A percentile compares a stretch with the other conserved stretches of the same genome.
phyloP scores from a whole-genome alignment of 1,140 invertebrate species.

The Rhopalosiphum maidis region DNA sequence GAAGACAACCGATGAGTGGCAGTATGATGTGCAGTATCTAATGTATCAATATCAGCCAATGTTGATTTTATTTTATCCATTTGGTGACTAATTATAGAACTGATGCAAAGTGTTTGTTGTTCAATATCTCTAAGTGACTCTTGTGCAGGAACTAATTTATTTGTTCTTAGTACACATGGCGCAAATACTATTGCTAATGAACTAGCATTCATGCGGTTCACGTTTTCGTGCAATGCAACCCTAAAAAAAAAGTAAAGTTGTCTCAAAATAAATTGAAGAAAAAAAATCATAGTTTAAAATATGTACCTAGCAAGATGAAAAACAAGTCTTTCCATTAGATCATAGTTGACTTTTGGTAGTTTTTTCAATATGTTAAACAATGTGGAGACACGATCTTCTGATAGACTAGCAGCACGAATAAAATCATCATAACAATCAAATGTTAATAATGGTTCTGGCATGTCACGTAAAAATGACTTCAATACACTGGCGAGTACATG shows the following conservation, averaged over 20 bases:
- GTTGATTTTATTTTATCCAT: conserved; percentile 77
- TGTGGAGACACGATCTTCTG: conserved; percentile 83
- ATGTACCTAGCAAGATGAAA: conserved; percentile 85
- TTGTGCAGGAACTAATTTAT: conserved; percentile 85
- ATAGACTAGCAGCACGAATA: conserved; percentile 82
- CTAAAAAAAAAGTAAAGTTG: conserved; percentile 62
- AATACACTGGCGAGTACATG: conserved; percentile 91
- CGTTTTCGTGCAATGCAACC: conserved; percentile 84
- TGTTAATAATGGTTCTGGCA: conserved; percentile 91
- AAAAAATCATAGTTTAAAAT: conserved; percentile 37
- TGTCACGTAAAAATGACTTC: conserved; percentile 89
- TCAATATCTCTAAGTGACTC: conserved; percentile 84
- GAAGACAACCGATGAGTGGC: conserved; percentile 77
- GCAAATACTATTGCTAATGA: conserved; percentile 94
- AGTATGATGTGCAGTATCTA: conserved; percentile 82
- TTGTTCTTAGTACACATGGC: conserved; percentile 89
- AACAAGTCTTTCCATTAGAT: conserved; percentile 89
- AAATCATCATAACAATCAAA: conserved; percentile 95
- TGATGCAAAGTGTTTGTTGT: conserved; percentile 83
- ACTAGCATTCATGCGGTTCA: conserved; percentile 91
- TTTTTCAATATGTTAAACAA: conserved; percentile 88
- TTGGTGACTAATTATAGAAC: conserved; percentile 85
- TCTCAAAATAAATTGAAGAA: background rate
- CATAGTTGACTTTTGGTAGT: conserved; percentile 87
- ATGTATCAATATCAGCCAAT: conserved; percentile 84